Evolutionary conservation across 2,113 vertebrate genomes (phyloP), one percentile per base, ranked within the genome.

Genomic region (Rhynchomys soricoides): DNA sequence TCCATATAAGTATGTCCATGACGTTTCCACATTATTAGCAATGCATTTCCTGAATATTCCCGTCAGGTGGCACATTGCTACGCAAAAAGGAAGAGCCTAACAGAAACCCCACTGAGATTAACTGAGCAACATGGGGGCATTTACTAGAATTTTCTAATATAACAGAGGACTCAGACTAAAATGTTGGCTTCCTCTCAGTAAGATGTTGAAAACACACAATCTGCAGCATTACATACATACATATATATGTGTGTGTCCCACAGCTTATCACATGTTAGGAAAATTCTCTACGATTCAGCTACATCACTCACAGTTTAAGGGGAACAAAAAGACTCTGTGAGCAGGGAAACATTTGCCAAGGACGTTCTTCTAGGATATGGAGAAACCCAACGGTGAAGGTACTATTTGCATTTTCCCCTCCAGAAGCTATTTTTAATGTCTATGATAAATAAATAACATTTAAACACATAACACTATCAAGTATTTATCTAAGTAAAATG

Each of bases 391-490:
- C 19, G 7, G 37, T 48, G 40, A 85, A 64, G 52, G 34, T 4
- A 83, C 52, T 22, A n/a, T 13, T 34, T 83, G 59, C 3, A 26
- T 97, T 87, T n/a, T n/a, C n/a, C n/a, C n/a, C n/a, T n/a, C 78
- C 89, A 95, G 81, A 73, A 75, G 74, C 83, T 95, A 92, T 62
- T 79, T 98, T 98, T 98, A 97, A 97, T 97, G 50, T 96, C 78
- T 93, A 90, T 86, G 43, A 93, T 97, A 98, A 97, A 98, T 98
- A 98, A 98, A 97, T 97, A 97, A 97, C 68, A 97, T 89, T 89
- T 96, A 97, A 48, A 96, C 71, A 95, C 34, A 97, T 93, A 94
- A 96, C 94, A 91, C 73, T 37, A 95, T 43, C n/a, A 62, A 5
- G 94, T 74, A 78, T 71, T 71, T 95, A 55, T 85, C 90, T 37